A percentile compares a stretch with the other conserved stretches of the same genome.
Evolutionary conservation across 2,888 invertebrate species (phyloP).

Genomic region (Dorcus parallelipipedus): DNA sequence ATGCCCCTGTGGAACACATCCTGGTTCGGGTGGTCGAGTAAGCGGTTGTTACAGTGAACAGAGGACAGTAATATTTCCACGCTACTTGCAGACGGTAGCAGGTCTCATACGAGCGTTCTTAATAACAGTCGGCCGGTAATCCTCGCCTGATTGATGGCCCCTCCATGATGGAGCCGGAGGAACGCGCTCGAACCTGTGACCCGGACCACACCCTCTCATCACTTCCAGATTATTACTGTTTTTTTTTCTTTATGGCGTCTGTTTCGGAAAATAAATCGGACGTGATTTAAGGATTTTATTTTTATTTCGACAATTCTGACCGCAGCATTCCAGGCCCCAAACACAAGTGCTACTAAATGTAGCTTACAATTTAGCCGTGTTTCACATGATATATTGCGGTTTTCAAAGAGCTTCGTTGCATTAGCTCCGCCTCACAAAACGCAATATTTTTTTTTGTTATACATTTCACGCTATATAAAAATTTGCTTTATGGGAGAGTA

Average conservation of each 20-base stretch:
- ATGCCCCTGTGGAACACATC: neutral
- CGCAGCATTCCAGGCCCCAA: neutral
- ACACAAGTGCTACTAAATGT: no score
- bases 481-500: no score
- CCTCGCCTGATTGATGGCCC: slow-evolving; percentile 48
- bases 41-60: neutral
- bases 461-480: no score
- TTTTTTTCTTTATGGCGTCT: slow-evolving; percentile 18
- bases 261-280: slow-evolving; percentile 5
- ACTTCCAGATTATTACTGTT: slow-evolving; percentile 39
- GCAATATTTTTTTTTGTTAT: no score
- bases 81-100: slow-evolving; percentile 34
- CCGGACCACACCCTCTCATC: slow-evolving; percentile 34
- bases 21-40: neutral
- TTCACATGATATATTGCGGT: no score
- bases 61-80: slow-evolving; percentile 43
- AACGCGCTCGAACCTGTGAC: slow-evolving; percentile 20
- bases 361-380: no score
- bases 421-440: no score
- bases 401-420: no score
- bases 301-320: neutral
- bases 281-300: neutral
- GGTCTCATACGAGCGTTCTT: slow-evolving; percentile 45
- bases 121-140: slow-evolving; percentile 49
- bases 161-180: slow-evolving; percentile 40